Conservation (phyloP, 2,888 invertebrate genomes). For the Seira musarum region DNA sequence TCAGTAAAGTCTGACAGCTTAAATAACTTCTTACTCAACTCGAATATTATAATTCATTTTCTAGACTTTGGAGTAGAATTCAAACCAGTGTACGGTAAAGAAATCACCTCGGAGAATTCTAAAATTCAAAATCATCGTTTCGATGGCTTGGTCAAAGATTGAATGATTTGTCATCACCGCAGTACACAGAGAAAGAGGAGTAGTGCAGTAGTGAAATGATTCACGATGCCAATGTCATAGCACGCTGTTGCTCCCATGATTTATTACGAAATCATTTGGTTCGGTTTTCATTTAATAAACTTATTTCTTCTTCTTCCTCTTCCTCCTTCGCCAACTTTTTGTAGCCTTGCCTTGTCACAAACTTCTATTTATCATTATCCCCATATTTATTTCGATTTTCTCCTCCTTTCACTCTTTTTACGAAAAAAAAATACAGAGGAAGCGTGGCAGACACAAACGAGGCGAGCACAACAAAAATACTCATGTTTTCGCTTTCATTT, state of each 20-base stretch:
- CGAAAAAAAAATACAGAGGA: constrained; percentile 11
- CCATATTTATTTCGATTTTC: constrained; percentile 35
- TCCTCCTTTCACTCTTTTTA: constrained; percentile 8
- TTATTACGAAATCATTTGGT: constrained; percentile 24
- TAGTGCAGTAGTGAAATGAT: no score
- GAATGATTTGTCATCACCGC: no score
- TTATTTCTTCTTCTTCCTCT: neutral
- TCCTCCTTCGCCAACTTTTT: neutral
- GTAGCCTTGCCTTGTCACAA: constrained; percentile 24
- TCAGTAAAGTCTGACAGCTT: no score
- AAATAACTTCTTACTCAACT: no score
- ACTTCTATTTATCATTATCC: neutral
- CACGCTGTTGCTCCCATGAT: constrained; percentile 40
- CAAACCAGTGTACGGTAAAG: no score
- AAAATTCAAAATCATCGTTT: no score
- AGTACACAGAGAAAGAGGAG: no score
- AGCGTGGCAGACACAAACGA: no score
- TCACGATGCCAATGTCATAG: constrained; percentile 19
- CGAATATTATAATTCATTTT: no score
- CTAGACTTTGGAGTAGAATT: no score
- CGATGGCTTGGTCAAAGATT: no score
- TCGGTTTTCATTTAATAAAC: neutral
- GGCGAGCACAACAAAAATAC: neutral
- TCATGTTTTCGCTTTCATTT: neutral
- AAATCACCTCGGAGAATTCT: no score